phyloP scores from a whole-genome alignment of 2,888 invertebrate species.

The Erebia palarica region DNA sequence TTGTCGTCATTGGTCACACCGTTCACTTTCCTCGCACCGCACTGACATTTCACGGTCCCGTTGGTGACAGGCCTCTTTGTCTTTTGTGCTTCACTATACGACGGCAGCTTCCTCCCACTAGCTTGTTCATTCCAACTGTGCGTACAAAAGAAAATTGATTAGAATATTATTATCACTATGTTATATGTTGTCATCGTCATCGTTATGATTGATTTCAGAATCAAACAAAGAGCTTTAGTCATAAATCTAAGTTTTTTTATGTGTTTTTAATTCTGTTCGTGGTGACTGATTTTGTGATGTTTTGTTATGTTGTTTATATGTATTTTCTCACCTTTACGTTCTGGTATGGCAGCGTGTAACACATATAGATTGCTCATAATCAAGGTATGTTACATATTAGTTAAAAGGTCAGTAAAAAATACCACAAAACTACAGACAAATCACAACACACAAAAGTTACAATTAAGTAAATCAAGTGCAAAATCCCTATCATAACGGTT shows the following conservation, averaged over 20 bases:
- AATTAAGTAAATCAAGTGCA: conserved; percentile 10
- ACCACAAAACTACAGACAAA: conserved; percentile 34
- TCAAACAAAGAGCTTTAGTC: neutral
- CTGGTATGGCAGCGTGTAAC: conserved; percentile 80
- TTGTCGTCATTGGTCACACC: conserved; percentile 59
- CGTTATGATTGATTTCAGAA: neutral
- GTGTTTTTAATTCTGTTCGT: too few species aligned
- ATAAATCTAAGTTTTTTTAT: too few species aligned
- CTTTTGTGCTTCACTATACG: conserved; percentile 81
- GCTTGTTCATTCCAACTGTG: conserved; percentile 82
- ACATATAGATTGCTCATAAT: conserved; percentile 74
- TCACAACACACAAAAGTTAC: conserved; percentile 15
- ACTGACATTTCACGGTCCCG: conserved; percentile 74
- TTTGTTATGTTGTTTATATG: neutral
- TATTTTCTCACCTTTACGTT: conserved; percentile 75
- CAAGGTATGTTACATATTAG: conserved; percentile 50
- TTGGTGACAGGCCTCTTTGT: conserved; percentile 74
- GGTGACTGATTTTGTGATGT: too few species aligned
- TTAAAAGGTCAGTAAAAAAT: conserved; percentile 28
- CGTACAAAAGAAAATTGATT: conserved; percentile 36
- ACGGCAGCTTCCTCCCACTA: conserved; percentile 78
- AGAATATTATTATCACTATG: conserved; percentile 8
- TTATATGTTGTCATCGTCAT: neutral
- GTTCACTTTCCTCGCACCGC: conserved; percentile 71
- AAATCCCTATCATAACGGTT: neutral